Conservation (phyloP, 2,797 vertebrate genomes). For the Sebastolobus altivelis region DNA sequence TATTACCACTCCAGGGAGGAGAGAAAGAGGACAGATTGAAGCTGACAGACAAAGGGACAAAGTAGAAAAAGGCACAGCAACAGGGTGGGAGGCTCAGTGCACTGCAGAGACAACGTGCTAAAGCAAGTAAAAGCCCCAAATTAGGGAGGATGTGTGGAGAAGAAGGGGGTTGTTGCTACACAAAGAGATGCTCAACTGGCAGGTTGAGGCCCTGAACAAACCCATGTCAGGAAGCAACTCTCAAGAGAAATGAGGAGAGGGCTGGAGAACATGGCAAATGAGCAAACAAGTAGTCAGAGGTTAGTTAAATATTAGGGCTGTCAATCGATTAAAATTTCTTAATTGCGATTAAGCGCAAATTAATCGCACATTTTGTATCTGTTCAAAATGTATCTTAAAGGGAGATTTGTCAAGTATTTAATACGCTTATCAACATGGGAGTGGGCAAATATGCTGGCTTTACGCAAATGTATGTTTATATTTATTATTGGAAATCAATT, state of each 20-base stretch:
- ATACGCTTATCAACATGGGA: too few species aligned
- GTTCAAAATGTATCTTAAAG: too few species aligned
- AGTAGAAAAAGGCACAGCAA: slow-evolving; percentile 7
- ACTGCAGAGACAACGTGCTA: slow-evolving; percentile 12
- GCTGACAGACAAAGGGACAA: slow-evolving; percentile 19
- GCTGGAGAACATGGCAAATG: not conserved
- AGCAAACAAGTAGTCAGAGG: not conserved
- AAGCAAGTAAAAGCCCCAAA: slow-evolving; percentile 7
- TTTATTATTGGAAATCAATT: too few species aligned
- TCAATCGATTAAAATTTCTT: too few species aligned
- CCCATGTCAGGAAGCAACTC: not conserved
- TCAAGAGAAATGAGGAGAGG: not conserved
- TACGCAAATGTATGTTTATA: too few species aligned
- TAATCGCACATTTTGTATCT: too few species aligned
- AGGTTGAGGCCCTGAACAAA: slow-evolving; percentile 9
- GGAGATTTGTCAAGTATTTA: too few species aligned
- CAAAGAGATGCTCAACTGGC: not conserved
- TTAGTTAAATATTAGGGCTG: not conserved
- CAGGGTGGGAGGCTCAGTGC: not conserved
- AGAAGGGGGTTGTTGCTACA: not conserved
- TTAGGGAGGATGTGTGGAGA: not conserved
- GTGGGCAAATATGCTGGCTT: too few species aligned
- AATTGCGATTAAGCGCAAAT: too few species aligned
- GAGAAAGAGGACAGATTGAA: slow-evolving; percentile 22
- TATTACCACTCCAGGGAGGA: slow-evolving; percentile 4